Percentiles rank a stretch among this genome's conserved stretches.
Conservation (phyloP, 2,113 vertebrate species). For the Nannobrachium achirus region DNA sequence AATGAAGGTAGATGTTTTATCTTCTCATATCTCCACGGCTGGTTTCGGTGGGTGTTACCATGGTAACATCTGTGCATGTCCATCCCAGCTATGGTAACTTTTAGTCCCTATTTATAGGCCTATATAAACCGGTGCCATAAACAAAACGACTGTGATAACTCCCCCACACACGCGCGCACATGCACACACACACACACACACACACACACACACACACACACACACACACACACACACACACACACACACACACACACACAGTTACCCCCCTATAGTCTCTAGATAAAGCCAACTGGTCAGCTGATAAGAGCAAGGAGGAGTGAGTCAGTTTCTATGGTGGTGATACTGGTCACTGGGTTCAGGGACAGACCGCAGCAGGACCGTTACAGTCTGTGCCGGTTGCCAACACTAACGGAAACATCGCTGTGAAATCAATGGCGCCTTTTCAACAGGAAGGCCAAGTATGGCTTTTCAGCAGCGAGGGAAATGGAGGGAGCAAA, state of each 20-base stretch:
- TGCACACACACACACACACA: background rate
- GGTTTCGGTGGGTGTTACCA: conserved; percentile 1
- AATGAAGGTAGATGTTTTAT: background rate
- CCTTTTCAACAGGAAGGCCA: too few relatives aligned
- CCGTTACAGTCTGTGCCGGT: background rate
- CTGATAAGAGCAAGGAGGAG: conserved; percentile 34
- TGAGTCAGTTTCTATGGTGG: background rate
- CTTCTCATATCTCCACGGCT: conserved; percentile 16
- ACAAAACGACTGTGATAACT: too few relatives aligned
- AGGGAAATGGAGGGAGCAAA: too few relatives aligned
- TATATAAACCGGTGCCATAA: conserved; percentile 28
- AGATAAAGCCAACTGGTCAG: conserved; percentile 38
- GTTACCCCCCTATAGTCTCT: background rate
- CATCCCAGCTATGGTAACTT: conserved; percentile 1
- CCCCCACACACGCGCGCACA: background rate
- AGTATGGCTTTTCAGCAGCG: too few relatives aligned
- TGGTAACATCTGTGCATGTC: conserved; percentile 17
- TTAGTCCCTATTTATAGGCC: conserved; percentile 16
- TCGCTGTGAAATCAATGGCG: background rate
- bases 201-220: background rate
- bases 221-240: background rate
- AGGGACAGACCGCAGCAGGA: background rate
- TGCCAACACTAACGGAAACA: background rate
- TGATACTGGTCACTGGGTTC: background rate
- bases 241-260: conserved; percentile 2